Evolutionary conservation across 2,888 invertebrate species (phyloP), one percentile per base, ranked within the genome.

Genomic region (Epinotia brunnichana): DNA sequence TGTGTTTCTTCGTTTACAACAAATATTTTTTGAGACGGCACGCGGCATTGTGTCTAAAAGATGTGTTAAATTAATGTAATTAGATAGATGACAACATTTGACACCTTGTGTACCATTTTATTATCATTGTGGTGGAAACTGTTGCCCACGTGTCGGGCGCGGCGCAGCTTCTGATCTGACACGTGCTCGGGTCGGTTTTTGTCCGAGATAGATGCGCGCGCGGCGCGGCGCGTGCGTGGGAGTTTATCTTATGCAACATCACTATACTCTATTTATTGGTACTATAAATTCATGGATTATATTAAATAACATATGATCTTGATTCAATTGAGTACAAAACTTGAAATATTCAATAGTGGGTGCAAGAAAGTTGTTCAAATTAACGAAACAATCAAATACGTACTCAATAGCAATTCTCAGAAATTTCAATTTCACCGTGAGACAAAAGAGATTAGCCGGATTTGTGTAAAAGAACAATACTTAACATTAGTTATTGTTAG

Each of bases 131-230:
- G 35, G 35, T 9, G 35, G 35, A 11, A 19, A 11, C 15, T 19
- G 53, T 19, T 17, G 19, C 17, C 19, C 24, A 7, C 24, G 56
- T 56, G 15, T 56, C 39, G 13, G 60, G 24, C 24, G 21, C 61
- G 48, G 24, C 54, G 64, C 64, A 64, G 64, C 64, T 54, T 54
- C 64, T 19, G 53, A 19, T 54, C 64, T 19, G 53, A 19, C 64
- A 64, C 64, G 64, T 35, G 64, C 29, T 39, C 21, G 54, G 15
- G 17, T 21, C 41, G 21, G 54, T 54, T 41, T 21, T 61, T 61
- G 39, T 44, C 21, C 13, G 35, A 57, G 35, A 35, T 35, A 57
- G 35, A 35, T 35, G 4, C 11, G 19, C 60, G 41, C 39, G 41
- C 11, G 39, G 41, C 39, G 41, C 11, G 39, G 35, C 41, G 60